Base-by-base conservation (phyloP, 2,888 invertebrate genomes). In the Macaria notata region DNA sequence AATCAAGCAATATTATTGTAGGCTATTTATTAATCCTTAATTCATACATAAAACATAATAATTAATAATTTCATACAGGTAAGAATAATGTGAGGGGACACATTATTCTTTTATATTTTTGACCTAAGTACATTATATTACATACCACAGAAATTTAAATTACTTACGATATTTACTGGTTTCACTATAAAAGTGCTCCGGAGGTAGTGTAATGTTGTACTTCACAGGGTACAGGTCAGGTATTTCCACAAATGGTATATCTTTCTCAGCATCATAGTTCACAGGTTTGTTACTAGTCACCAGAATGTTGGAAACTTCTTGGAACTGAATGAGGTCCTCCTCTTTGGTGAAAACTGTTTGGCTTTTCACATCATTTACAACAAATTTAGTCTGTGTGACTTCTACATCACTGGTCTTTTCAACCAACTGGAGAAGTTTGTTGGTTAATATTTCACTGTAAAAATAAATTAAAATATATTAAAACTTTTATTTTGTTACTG, bases 221-320 rank as follows among this genome's bases (percentile, higher is more conserved):
- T 94, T 94, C 9, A 98, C 83, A 3, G 98, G 98, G 79, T 93
- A 92, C 61, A 98, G 84, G 76, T 95, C 92, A 5, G 97, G 96
- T 44, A 98, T 81, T 51, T 92, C 79, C 39, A 92, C 76, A 59
- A 88, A 85, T 29, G 91, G 81, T 7, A 93, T 92, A 59, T 92
- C 86, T 53, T 92, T 90, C 6, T 89, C 82, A 64, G 78, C 72
- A 8, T 86, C 84, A 75, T 94, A 92, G 51, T 89, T 84, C 30
- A 98, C 79, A 3, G 95, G 93, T 52, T 91, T 91, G 45, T 88
- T 86, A 29, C 95, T 93, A 9, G 95, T 93, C 39, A 97, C 80
- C 59, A 96, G 84, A 29, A 94, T 92, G 64, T 96, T 94, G 6
- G 94, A 94, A 33, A 86, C 84, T 42, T 95, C 87, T 68, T 93